A percentile compares a stretch with the other conserved stretches of the same genome.
These are phyloP conservation scores for Xiphophorus maculatus DNA, from an alignment of 2,113 vertebrate species.

Conservation along the genomic window DNA sequence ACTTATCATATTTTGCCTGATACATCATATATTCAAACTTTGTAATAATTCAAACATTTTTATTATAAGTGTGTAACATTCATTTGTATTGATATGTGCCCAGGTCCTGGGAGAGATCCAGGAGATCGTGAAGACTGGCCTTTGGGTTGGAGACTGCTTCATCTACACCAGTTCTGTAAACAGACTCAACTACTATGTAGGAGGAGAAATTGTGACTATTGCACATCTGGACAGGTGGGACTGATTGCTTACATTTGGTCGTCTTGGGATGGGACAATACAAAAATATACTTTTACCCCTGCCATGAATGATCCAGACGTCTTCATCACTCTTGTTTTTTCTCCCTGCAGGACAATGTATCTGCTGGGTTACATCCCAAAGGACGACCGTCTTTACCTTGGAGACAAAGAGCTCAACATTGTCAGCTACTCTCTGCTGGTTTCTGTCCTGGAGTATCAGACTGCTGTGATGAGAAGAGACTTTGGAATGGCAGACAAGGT, in stretches of 20 bases:
- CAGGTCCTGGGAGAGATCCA: constrained; percentile 99
- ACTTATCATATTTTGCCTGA: background rate
- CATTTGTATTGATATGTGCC: constrained; percentile 3
- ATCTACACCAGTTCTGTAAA: constrained; percentile 99
- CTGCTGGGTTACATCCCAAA: constrained; percentile 98
- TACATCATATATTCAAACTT: background rate
- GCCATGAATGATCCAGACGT: background rate
- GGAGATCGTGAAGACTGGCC: constrained; percentile 96
- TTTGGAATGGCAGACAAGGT: constrained; percentile 98
- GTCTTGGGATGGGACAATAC: background rate
- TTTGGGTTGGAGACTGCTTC: constrained; percentile 99
- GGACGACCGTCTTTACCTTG: constrained; percentile 96
- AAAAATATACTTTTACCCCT: background rate
- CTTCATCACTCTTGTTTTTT: background rate
- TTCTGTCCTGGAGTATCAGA: constrained; percentile 97
- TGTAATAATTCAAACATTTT: background rate
- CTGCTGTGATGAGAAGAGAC: constrained; percentile 97
- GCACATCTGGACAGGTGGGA: constrained; percentile 95
- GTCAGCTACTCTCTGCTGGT: constrained; percentile 96
- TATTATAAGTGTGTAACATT: background rate
- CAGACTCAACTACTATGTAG: constrained; percentile 97
- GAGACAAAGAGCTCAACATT: constrained; percentile 98
- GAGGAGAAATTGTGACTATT: constrained; percentile 98
- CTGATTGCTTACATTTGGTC: background rate
- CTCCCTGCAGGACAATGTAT: constrained; percentile 91